Base-by-base conservation (phyloP, 2,113 vertebrate species). In the Ondatra zibethicus region DNA sequence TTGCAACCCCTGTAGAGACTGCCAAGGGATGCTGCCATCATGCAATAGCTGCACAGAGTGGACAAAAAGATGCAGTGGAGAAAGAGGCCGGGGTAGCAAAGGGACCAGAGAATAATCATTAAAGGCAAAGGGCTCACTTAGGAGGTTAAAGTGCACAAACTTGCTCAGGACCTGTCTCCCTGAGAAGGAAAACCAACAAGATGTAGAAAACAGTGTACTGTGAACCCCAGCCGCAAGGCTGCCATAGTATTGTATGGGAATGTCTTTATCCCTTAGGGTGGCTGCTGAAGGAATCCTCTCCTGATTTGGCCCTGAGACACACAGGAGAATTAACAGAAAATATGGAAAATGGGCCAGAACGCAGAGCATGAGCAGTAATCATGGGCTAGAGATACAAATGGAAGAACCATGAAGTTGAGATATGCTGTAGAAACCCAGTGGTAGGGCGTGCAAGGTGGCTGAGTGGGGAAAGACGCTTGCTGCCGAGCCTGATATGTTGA, bases 11-110 rank as follows among this genome's bases (percentile, higher is more conserved):
- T 90, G 68, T 82, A 39, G 80, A 89, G 52, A 42, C 82, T 95
- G 96, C 81, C 82, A 89, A 93, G 78, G 86, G 95, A 77, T n/a
- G 73, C 45, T 63, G 89, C 77, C 85, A 87, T 72, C 80, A 88
- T 84, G 29, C 10, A 42, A 73, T 31, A 82, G 87, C 70, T 68
- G 52, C 80, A 17, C 33, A 78, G 87, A 89, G 55, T 68, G 90
- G 92, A 65, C 45, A 93, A 82, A 70, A 87, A 77, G 91, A 52
- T 90, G 88, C 21, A 52, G 31, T 12, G 4, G 39, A 58, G n/a
- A 89, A 65, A 90, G 11, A 55, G 78, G 58, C 61, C 2, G 36
- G 39, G 36, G 65, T 36, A 47, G 29, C 27, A 12, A 2, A 90
- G 14, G 61, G 21, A 58, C 31, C 82, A 0, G 73, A 4, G 86